Conservation (phyloP, 2,888 invertebrate genomes). For the Dorcus parallelipipedus region DNA sequence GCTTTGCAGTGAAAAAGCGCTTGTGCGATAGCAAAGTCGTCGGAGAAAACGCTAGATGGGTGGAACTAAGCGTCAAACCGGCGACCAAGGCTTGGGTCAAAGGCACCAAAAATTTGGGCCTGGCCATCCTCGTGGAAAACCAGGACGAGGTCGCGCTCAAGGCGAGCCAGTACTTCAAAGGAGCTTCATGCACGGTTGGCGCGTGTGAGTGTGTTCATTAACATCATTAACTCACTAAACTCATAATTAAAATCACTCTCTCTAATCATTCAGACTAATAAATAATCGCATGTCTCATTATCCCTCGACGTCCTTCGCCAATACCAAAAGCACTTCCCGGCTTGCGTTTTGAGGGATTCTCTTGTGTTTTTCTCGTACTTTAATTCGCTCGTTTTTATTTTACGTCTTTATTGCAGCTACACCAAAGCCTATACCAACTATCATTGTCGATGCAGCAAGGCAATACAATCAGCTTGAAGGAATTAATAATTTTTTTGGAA, state of each 20-base stretch:
- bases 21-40: conserved; percentile 52
- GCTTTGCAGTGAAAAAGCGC: conserved; percentile 48
- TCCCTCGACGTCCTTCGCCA: not conserved
- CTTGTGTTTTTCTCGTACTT: not conserved
- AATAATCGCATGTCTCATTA: no score
- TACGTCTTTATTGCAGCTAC: conserved; percentile 39
- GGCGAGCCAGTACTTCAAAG: conserved; percentile 53
- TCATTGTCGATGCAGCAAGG: conserved; percentile 43
- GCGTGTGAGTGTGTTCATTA: conserved; percentile 45
- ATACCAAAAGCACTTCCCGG: not conserved
- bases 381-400: not conserved
- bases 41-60: conserved; percentile 44
- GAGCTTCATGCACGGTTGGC: conserved; percentile 51
- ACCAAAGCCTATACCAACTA: conserved; percentile 47
- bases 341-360: not conserved
- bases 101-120: conserved; percentile 45
- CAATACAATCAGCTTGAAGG: conserved; percentile 37
- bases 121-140: conserved; percentile 59
- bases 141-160: conserved; percentile 54
- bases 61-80: conserved; percentile 51
- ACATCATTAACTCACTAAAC: conserved; percentile 13
- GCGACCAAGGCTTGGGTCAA: conserved; percentile 48
- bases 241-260: not conserved
- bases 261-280: not conserved
- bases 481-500: conserved; percentile 37